Evolutionary conservation across 2,797 vertebrate species (phyloP).

Genomic region (Nyctibius grandis): DNA sequence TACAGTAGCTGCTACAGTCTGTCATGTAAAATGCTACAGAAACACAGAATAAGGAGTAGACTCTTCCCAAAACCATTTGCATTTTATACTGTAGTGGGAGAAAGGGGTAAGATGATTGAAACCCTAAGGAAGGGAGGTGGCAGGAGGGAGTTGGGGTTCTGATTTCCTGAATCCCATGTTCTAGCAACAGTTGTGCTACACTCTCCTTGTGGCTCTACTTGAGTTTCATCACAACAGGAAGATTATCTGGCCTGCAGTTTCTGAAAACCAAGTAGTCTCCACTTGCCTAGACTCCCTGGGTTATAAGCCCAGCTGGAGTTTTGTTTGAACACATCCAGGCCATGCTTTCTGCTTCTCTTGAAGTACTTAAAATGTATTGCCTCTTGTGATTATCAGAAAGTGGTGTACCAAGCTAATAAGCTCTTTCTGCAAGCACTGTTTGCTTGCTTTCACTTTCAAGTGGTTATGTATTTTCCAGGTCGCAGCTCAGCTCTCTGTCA

Average conservation of each 20-base stretch:
- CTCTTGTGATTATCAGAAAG: neutral
- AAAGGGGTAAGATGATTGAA: neutral
- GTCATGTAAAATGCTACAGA: neutral
- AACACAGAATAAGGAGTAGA: fast-evolving
- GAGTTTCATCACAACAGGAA: neutral
- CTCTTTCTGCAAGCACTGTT: neutral
- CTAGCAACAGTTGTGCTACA: neutral
- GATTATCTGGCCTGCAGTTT: neutral
- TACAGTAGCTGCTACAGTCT: neutral
- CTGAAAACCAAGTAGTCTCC: neutral
- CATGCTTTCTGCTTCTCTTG: fast-evolving
- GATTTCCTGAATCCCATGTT: neutral
- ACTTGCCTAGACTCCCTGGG: neutral
- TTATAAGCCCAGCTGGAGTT: neutral
- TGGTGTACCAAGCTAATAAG: neutral
- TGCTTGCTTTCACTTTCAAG: neutral
- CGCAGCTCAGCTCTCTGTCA: neutral
- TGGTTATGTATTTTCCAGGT: neutral
- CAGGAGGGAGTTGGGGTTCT: neutral
- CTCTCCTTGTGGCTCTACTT: neutral
- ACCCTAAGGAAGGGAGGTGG: neutral
- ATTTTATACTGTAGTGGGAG: fast-evolving
- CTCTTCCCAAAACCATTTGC: neutral
- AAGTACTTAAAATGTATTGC: no score
- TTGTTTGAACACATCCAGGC: neutral